Evolutionary conservation across 2,113 vertebrate genomes (phyloP), one percentile per base, ranked within the genome.

Genomic region (Gobius niger): DNA sequence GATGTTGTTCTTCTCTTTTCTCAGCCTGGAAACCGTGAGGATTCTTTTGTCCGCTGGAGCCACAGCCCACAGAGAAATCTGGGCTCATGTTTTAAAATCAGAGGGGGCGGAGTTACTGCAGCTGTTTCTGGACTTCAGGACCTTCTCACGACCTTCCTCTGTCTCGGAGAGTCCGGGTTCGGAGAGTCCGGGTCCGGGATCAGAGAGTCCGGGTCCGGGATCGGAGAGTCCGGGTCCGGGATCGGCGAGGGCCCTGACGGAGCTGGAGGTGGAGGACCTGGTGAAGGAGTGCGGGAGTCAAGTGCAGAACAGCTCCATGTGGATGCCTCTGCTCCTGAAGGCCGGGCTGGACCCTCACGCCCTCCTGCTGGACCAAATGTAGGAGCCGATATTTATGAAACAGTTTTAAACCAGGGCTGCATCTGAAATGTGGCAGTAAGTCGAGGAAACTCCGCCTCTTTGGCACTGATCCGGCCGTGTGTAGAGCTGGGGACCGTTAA

Each of bases 261-360:
- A 41, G 18, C 46, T 59, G 52, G 90, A 88, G 18, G 24, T 91
- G 14, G 59, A 59, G 15, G 77, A 46, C 1, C 70, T 93, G 63
- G 54, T 90, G 47, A 66, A 68, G 0, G 83, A 78, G 68, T 85
- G 85, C 0, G 65, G 86, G 10, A 61, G 44, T 8, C 73, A 84
- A 12, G 44, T 79, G 1, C 16, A 57, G 9, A 77, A 71, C 44
- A 86, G 90, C 5, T 61, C 72, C 51, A 81, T 93, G 34, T 99
- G 96, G 96, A 88, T 99, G 75, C 95, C 97, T 18, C 82, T 85
- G 70, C 90, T 99, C 9, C 89, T 99, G 5, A 84, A 93, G 72
- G 92, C 95, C 5, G 97, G 96, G 57, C 91, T 98, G 70, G 84
- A 97, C 47, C 95, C 97, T 0, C 11, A 90, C 51, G 72, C 92